These are phyloP conservation scores for human (Homo sapiens) DNA, from an alignment of 2,113 vertebrate species.

Conservation along the genomic window GRCh38 chr16:31212001-31212500, in stretches of 20 bases:
- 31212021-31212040: background rate
- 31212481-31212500: no score
- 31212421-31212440: no score
- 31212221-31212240: background rate
- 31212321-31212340: no score
- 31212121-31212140: background rate
- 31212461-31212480: no score
- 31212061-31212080: background rate
- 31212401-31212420: no score
- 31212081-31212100: background rate
- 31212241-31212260: background rate
- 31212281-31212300: background rate
- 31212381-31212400: no score
- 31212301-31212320: no score
- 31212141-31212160: background rate
- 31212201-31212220: background rate
- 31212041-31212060: background rate
- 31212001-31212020: background rate
- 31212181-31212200: background rate
- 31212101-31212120: background rate
- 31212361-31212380: no score
- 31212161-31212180: background rate
- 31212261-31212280: background rate
- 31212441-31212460: no score
- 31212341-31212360: no score